A percentile compares a stretch with the other conserved stretches of the same genome.
Conservation (phyloP, 2,113 vertebrate species). For the Pollachius pollachius region DNA sequence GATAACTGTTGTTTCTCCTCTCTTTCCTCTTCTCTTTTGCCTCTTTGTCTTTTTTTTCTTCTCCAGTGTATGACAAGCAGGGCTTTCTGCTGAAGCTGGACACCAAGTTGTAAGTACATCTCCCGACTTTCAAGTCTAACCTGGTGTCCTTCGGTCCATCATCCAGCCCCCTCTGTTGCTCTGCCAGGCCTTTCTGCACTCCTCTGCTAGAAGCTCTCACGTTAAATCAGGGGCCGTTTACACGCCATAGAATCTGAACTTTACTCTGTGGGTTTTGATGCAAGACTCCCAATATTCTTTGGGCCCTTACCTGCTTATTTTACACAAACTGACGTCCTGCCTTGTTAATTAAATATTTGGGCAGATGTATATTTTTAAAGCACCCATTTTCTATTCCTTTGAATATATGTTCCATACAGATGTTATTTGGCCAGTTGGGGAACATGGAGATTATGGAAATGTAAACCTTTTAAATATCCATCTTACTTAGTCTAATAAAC, state of each 20-base stretch:
- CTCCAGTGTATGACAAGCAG: constrained; percentile 90
- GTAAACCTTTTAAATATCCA: constrained; percentile 39
- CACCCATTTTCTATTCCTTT: neutral
- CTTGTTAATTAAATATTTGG: neutral
- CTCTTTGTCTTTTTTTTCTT: constrained; percentile 44
- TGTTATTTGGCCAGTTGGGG: constrained; percentile 22
- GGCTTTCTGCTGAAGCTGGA: constrained; percentile 95
- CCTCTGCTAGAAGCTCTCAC: neutral
- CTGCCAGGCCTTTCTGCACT: constrained; percentile 3
- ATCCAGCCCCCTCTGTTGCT: neutral
- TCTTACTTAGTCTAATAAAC: constrained; percentile 43
- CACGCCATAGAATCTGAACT: too few relatives aligned
- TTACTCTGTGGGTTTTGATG: too few relatives aligned
- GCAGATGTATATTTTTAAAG: constrained; percentile 16
- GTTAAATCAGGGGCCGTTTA: too few relatives aligned
- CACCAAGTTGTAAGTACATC: constrained; percentile 89
- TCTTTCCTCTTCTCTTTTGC: constrained; percentile 24
- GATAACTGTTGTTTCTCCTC: constrained; percentile 6
- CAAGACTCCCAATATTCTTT: too few relatives aligned
- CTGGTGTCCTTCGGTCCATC: too few relatives aligned
- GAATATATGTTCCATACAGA: constrained; percentile 18
- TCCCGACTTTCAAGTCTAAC: neutral
- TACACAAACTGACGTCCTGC: too few relatives aligned
- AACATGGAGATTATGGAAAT: constrained; percentile 26
- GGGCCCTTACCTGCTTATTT: too few relatives aligned